Base-by-base conservation (phyloP, 37 sponge, comb jelly and placozoan genomes). In the Theonella swinhoei region DNA sequence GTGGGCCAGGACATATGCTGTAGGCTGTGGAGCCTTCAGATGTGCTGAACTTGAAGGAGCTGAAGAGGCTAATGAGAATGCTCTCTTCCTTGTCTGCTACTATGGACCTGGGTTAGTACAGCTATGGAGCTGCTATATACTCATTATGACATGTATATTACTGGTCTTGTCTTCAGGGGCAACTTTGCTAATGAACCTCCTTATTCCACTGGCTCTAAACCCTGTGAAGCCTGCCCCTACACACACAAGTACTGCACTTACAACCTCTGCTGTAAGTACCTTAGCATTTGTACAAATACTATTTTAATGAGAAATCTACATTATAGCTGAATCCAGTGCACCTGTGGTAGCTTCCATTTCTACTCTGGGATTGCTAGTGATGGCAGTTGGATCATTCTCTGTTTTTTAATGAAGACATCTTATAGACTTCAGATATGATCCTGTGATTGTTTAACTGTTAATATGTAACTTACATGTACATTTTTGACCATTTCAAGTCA, bases 61-160 rank as follows among this genome's bases (percentile, higher is more conserved):
- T 26, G 70, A 70, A 31, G 84, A 83, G 40, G 76, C 42, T 20
- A 25, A 39, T 24, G 77, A 81, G 26, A 81, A 81, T 69, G 82
- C 77, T 70, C 71, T 88, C 9, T 77, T 71, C 36, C 62, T 88
- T 76, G 88, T 88, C 58, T 88, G 88, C 72, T 31, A 88, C 72
- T 88, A 88, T 70, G 88, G 88, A 11, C 88, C 88, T 43, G 82
- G 83, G 88, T 88, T 17, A 47, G 54, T 47, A 14, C n/a, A n/a
- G n/a, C n/a, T n/a, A n/a, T n/a, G n/a, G n/a, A n/a, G n/a, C n/a
- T n/a, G n/a, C n/a, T n/a, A n/a, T n/a, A n/a, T n/a, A n/a, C n/a
- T n/a, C n/a, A n/a, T n/a, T n/a, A n/a, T n/a, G n/a, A n/a, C n/a
- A n/a, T n/a, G n/a, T n/a, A n/a, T n/a, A n/a, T n/a, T n/a, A n/a